Evolutionary conservation across 2,113 vertebrate species (phyloP), one percentile per base, ranked within the genome.

Genomic region (Sterrhoptilus dennistouni): DNA sequence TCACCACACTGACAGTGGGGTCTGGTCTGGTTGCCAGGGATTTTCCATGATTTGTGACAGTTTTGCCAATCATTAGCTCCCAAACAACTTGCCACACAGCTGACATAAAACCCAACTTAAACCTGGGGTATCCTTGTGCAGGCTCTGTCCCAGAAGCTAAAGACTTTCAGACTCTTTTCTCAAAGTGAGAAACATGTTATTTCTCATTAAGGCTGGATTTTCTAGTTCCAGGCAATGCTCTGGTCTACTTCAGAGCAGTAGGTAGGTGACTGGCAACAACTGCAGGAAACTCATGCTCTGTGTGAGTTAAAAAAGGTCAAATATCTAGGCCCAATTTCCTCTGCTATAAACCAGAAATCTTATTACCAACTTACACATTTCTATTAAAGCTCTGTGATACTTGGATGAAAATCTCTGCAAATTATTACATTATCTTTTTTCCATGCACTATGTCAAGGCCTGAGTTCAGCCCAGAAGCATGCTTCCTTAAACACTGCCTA

Each of bases 341-440:
- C 64, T 85, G 18, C 19, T 89, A 38, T 83, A 91, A 95, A 93
- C 20, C 33, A 74, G 66, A 88, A 93, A 86, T 90, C 63, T 85
- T 88, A 85, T 86, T 95, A 76, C 21, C 29, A 59, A 24, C 20
- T 91, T 81, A 83, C 3, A 25, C 29, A 50, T 22, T 83, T 88
- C 61, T 75, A 36, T 75, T 64, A 74, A 35, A 83, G n/a, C 64
- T 83, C 82, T 70, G 54, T 86, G 83, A 81, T 78, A 35, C 71
- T 89, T 74, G 68, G 42, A 90, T 86, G 69, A 89, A 94, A 88
- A 47, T 29, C 59, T 35, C 23, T 80, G 19, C 24, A 31, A 75
- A 57, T 74, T 87, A 74, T 77, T 86, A 28, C 22, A 44, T 81
- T 95, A 63, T 81, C 68, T 87, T 95, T 96, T 38, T 88, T 97